Evolutionary conservation across 2,888 invertebrate species (phyloP).

Genomic region (Hoplodrina blanda): DNA sequence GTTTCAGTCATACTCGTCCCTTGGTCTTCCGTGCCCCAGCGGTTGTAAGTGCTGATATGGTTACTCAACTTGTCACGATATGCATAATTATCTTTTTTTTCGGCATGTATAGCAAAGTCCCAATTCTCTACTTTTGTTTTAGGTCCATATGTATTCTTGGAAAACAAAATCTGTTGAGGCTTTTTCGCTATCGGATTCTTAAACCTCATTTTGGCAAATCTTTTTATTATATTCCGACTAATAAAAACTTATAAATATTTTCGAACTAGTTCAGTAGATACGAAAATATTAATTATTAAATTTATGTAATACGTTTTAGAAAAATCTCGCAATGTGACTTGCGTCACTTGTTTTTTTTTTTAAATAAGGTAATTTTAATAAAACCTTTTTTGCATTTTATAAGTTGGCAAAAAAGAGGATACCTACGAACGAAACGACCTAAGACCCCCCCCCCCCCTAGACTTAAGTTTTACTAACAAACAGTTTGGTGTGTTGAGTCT

Average conservation of each 20-base stretch:
- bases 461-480: too few relatives aligned
- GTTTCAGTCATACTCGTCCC: slow-evolving; percentile 85
- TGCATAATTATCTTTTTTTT: slow-evolving; percentile 88
- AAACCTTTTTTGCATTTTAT: neutral
- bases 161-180: slow-evolving; percentile 86
- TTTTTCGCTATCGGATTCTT: slow-evolving; percentile 83
- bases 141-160: slow-evolving; percentile 82
- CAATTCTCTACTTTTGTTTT: slow-evolving; percentile 86
- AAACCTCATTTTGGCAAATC: slow-evolving; percentile 71
- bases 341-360: neutral
- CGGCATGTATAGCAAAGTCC: slow-evolving; percentile 81
- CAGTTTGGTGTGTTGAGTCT: too few relatives aligned
- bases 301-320: too few relatives aligned
- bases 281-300: too few relatives aligned
- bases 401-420: too few relatives aligned
- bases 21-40: slow-evolving; percentile 83
- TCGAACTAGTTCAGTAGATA: too few relatives aligned
- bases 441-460: too few relatives aligned
- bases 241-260: neutral
- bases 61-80: slow-evolving; percentile 86
- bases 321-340: slow-evolving; percentile 17
- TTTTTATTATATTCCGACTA: neutral
- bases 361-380: neutral
- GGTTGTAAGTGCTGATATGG: slow-evolving; percentile 85
- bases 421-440: too few relatives aligned